A percentile compares a stretch with the other conserved stretches of the same genome.
Evolutionary conservation across 2,888 invertebrate genomes (phyloP).

Genomic region (Pterostichus madidus): DNA sequence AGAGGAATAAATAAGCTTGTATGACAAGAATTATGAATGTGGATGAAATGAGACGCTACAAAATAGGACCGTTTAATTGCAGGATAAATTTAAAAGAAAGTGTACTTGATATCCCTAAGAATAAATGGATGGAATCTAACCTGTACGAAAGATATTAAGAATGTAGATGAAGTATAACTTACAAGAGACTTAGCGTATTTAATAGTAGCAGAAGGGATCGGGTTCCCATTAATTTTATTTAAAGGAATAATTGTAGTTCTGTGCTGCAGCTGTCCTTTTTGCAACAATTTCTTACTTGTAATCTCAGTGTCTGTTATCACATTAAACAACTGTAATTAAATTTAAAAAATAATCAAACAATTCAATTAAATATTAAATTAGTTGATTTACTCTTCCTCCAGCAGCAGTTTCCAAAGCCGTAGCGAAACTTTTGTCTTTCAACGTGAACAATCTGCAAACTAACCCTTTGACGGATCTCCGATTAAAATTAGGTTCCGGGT

Average conservation of each 20-base stretch:
- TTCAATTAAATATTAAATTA: conserved; percentile 49
- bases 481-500: conserved; percentile 89
- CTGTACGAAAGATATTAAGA: too few relatives aligned
- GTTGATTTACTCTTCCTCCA: conserved; percentile 86
- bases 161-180: conserved; percentile 71
- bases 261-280: conserved; percentile 88
- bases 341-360: conserved; percentile 56
- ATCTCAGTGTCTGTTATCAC: conserved; percentile 93
- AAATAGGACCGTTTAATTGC: too few relatives aligned
- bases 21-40: too few relatives aligned
- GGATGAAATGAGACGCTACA: too few relatives aligned
- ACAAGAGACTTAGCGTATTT: conserved; percentile 85
- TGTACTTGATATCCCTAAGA: too few relatives aligned
- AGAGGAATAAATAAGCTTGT: too few relatives aligned
- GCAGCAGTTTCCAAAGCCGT: conserved; percentile 92
- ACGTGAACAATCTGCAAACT: conserved; percentile 87
- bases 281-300: conserved; percentile 90
- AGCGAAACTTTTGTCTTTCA: conserved; percentile 84
- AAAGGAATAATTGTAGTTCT: conserved; percentile 94
- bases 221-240: conserved; percentile 87
- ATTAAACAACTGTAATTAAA: conserved; percentile 87
- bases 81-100: too few relatives aligned
- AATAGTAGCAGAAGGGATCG: conserved; percentile 82
- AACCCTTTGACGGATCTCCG: conserved; percentile 85
- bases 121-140: too few relatives aligned